Conservation (phyloP, 1,140 invertebrate genomes). For the Conus ventricosus region DNA sequence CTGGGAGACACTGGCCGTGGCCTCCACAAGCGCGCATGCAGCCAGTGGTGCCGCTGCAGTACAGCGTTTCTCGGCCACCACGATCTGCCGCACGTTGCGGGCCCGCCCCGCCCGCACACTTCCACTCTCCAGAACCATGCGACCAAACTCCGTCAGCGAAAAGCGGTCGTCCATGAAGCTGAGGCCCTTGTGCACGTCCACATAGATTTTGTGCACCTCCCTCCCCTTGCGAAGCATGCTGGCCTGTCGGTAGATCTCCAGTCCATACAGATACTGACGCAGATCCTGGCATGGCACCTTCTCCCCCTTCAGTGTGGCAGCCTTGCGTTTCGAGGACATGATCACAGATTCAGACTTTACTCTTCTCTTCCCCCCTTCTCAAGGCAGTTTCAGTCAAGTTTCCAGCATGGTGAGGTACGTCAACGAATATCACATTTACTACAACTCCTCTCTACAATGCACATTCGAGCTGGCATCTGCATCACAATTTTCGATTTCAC, state of each 20-base stretch:
- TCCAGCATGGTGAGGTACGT: background rate
- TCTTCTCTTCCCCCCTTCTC: background rate
- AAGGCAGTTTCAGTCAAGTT: background rate
- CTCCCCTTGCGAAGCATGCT: conserved; percentile 69
- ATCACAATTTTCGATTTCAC: too few species aligned
- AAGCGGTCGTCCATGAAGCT: conserved; percentile 69
- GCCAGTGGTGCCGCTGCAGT: conserved; percentile 66
- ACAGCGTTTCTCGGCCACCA: conserved; percentile 68
- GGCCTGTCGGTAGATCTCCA: conserved; percentile 64
- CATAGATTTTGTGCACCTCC: conserved; percentile 70
- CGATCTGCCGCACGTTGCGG: conserved; percentile 69
- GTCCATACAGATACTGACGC: conserved; percentile 62
- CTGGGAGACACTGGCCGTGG: conserved; percentile 65
- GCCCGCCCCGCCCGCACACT: conserved; percentile 65
- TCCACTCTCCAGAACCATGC: conserved; percentile 66
- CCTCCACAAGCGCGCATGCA: conserved; percentile 68
- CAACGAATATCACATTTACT: background rate
- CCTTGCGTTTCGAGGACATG: conserved; percentile 24
- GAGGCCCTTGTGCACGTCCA: conserved; percentile 67
- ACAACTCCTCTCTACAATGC: too few species aligned
- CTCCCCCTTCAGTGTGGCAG: conserved; percentile 54
- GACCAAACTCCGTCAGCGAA: conserved; percentile 67
- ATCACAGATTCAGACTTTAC: background rate
- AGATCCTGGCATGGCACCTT: conserved; percentile 65
- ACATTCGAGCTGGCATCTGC: too few species aligned